Evolutionary conservation across 2,888 invertebrate genomes (phyloP).

Genomic region (Ormyrus nitidulus): DNA sequence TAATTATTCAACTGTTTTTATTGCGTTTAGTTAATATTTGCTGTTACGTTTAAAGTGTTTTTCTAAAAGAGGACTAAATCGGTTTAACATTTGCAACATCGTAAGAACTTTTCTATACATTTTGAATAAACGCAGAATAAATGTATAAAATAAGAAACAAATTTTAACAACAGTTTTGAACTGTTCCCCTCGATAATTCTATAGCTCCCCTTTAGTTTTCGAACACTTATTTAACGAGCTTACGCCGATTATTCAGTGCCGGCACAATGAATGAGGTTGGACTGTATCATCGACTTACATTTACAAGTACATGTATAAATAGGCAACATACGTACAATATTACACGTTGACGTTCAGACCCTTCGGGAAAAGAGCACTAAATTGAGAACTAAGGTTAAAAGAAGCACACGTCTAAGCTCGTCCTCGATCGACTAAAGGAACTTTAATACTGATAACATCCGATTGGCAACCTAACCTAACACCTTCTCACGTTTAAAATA

Average conservation of each 20-base stretch:
- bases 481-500: conserved; percentile 10
- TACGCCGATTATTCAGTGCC: neutral
- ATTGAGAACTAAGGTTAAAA: neutral
- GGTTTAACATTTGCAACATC: no score
- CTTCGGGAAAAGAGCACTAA: conserved; percentile 2
- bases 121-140: no score
- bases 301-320: conserved; percentile 11
- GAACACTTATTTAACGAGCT: no score
- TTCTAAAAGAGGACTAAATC: no score
- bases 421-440: conserved; percentile 36
- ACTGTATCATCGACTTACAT: conserved; percentile 21
- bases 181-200: no score
- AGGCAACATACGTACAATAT: conserved; percentile 18
- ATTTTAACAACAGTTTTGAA: no score
- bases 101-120: no score
- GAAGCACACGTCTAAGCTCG: conserved; percentile 7
- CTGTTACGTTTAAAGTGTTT: no score
- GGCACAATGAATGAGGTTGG: conserved; percentile 22
- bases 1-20: no score
- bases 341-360: conserved; percentile 15
- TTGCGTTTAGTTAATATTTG: no score
- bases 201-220: no score
- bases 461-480: conserved; percentile 44
- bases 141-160: no score
- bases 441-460: conserved; percentile 49